phyloP scores from a whole-genome alignment of 1,140 invertebrate genomes.

The Zelostemma sp. region DNA sequence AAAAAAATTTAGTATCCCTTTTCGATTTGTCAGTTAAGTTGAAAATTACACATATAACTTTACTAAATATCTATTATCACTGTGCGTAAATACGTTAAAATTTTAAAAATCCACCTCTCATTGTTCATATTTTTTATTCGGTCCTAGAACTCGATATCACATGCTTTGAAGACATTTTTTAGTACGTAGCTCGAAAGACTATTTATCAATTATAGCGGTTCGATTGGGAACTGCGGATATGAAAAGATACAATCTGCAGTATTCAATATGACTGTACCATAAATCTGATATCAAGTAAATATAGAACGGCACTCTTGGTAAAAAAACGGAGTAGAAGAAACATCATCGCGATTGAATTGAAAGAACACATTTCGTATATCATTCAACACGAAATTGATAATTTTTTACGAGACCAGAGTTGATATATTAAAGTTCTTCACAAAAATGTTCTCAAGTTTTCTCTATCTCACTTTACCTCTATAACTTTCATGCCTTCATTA shows the following conservation, averaged over 20 bases:
- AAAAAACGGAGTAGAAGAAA: background rate
- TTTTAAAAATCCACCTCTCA: no score
- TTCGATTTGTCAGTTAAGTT: no score
- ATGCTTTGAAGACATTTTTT: background rate
- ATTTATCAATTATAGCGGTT: background rate
- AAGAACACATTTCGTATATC: no score
- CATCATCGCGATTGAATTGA: background rate
- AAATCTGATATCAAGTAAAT: background rate
- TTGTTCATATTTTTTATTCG: no score
- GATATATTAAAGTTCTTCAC: background rate
- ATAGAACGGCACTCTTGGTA: background rate
- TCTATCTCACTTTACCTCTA: slow-evolving; percentile 2
- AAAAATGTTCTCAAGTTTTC: background rate
- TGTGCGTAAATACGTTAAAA: no score
- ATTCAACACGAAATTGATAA: background rate
- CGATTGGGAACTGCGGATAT: background rate
- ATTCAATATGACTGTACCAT: background rate
- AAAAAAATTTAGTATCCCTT: no score
- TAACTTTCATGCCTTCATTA: background rate
- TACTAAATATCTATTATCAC: no score
- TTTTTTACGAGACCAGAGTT: no score
- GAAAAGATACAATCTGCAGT: background rate
- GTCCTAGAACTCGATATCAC: background rate
- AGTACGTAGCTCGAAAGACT: background rate
- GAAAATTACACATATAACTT: no score